Evolutionary conservation across 2,113 vertebrate species (phyloP), one percentile per base, ranked within the genome.

Genomic region (Silurus meridionalis): DNA sequence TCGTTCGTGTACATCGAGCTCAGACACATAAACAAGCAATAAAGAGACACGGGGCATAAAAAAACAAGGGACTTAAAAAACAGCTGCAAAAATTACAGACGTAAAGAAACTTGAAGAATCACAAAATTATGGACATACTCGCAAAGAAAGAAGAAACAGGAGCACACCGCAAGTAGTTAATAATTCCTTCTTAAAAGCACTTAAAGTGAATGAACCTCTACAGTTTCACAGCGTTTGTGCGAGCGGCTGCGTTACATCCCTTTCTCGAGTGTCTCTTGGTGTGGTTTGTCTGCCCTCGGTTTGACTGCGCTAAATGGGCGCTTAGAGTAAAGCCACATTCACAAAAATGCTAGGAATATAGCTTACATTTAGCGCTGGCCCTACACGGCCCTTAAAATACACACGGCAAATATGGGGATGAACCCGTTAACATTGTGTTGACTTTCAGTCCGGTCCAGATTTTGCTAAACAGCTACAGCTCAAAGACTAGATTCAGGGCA

Each of bases 241-340:
- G 19, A 55, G 52, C 21, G 46, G 52, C 60, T 66, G 48, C 81
- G 19, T 25, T 50, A 60, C 28, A 64, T 25, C 57, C 48, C 5
- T n/a, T 50, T 25, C 72, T 23, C 25, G 63, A 52, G 28, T 8
- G 25, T 78, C 10, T 69, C 52, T 67, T 74, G 52, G 82, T 28
- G 57, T 78, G 48, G 78, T 48, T 75, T 15, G 81, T 83, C 79
- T 87, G 81, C 83, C 85, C 86, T 71, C 72, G 61, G 14, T 7
- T 83, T 72, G 85, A 85, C 85, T 83, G 85, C 21, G n/a, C n/a
- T 48, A 90, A 90, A 88, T 87, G 87, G 87, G 63, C 71, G 78
- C 79, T 85, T 86, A 75, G 83, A 88, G 83, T 83, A 90, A 88
- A 90, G 71, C 89, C 89, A 87, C 89, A 86, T 72, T 80, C 48